A percentile compares a stretch with the other conserved stretches of the same genome.
These are phyloP conservation scores for Oscheius sp. DNA, from an alignment of 1,140 invertebrate species.

Conservation along the genomic window DNA sequence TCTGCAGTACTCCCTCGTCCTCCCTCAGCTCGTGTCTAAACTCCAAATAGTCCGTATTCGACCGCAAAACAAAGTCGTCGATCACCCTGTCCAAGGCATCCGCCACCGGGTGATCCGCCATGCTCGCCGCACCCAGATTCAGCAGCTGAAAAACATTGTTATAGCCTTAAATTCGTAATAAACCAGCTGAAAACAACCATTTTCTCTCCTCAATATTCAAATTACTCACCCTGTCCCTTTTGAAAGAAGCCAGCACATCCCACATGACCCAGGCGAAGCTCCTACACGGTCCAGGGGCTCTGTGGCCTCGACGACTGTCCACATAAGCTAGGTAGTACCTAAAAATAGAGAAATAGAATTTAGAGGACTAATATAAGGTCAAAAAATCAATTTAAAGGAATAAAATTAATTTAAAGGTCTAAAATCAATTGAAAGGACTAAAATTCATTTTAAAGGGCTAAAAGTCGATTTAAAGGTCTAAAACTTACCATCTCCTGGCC, in stretches of 20 bases:
- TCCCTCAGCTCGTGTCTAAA: background rate
- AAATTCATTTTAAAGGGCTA: too few species aligned
- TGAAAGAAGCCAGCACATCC: constrained; percentile 42
- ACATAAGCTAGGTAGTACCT: constrained; percentile 21
- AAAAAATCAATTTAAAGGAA: background rate
- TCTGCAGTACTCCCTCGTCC: background rate
- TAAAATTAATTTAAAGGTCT: background rate
- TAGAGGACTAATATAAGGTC: too few species aligned
- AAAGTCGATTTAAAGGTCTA: too few species aligned
- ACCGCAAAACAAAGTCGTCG: background rate
- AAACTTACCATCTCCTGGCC: constrained; percentile 9
- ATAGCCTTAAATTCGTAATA: too few species aligned
- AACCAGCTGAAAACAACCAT: too few species aligned
- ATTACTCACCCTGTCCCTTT: constrained; percentile 21
- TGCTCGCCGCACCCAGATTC: background rate
- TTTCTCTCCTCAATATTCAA: background rate
- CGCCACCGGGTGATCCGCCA: constrained; percentile 11
- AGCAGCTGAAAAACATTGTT: background rate
- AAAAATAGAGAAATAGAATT: too few species aligned
- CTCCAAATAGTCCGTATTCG: background rate
- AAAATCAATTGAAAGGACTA: too few species aligned
- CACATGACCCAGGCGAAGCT: constrained; percentile 48
- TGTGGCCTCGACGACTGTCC: constrained; percentile 4
- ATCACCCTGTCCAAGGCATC: constrained; percentile 16
- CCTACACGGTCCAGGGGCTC: constrained; percentile 10